Base-by-base conservation (phyloP, 2,888 invertebrate genomes). In the Dysmachus trigonus region DNA sequence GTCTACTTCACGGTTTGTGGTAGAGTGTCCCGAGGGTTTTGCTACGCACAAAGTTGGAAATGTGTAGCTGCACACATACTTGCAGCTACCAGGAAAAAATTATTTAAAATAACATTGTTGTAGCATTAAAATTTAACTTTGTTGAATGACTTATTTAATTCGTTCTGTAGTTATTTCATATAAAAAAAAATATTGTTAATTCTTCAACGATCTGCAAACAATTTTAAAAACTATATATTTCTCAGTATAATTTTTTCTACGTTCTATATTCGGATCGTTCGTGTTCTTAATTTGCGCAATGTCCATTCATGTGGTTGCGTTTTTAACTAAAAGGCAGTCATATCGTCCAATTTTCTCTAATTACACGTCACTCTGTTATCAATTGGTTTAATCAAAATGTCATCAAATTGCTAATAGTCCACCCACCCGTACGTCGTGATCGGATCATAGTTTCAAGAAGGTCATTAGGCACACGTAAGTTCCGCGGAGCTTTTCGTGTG, bases 371-470 rank as follows among this genome's bases (percentile, higher is more conserved):
- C 62, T 53, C 62, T 27, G 33, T 81, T 81, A 81, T 53, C 81
- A 81, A 81, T 81, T 81, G 53, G 27, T 62, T 53, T 81, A 62
- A 81, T 81, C 81, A 81, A 81, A 81, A 81, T 81, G 81, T 62
- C 81, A 81, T 81, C 81, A 81, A 81, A 81, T 62, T 53, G 81
- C 33, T 81, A 81, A 53, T 77, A 81, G 81, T 62, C 35, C 51
- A 27, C 79, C 79, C 51, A 79, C 27, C 76, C 77, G 18, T 7
- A 53, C 53, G 6, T 53, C 47, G 81, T 81, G 62, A 81, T 81
- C 53, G n/a, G 53, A 33, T 30, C 51, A 47, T 53, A 53, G 35
- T 79, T 79, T 79, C 15, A 31, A 47, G 53, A 31, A 81, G 53
- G 33, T 81, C 53, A 35, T 81, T 62, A 62, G 62, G 53, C 33